These are phyloP conservation scores for Burhinus bistriatus DNA, from an alignment of 2,113 vertebrate genomes.

Conservation along the genomic window DNA sequence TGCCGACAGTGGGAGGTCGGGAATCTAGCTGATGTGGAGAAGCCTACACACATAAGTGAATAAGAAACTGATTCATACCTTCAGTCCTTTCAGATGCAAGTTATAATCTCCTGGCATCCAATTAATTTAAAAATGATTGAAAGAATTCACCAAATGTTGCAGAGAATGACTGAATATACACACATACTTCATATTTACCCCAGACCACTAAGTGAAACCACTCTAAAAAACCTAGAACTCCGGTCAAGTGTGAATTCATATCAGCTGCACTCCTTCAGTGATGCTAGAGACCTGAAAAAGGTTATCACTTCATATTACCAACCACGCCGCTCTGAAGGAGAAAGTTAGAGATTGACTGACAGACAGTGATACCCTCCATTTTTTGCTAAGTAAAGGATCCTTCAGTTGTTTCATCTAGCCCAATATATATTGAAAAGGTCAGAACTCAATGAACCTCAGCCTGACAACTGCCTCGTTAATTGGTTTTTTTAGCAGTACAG, in stretches of 20 bases:
- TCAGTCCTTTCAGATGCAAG: neutral
- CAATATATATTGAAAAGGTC: neutral
- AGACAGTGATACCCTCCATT: neutral
- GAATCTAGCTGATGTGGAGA: neutral
- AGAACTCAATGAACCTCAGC: neutral
- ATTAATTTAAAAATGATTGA: neutral
- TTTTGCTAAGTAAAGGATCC: neutral
- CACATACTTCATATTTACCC: neutral
- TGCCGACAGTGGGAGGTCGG: neutral
- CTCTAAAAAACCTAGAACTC: neutral
- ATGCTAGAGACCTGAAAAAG: neutral
- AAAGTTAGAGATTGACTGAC: neutral
- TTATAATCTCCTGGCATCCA: neutral
- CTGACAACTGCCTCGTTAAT: neutral
- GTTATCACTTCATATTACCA: neutral
- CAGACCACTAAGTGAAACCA: neutral
- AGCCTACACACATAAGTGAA: neutral
- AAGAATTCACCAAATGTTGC: neutral
- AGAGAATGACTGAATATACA: neutral
- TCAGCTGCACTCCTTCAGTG: neutral
- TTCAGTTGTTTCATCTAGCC: neutral
- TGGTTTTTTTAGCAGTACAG: neutral
- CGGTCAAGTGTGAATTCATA: neutral
- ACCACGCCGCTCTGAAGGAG: neutral
- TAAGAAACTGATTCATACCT: neutral